Conservation (phyloP, 2,113 vertebrate genomes). For the Petrocephalus microphthalmus region DNA sequence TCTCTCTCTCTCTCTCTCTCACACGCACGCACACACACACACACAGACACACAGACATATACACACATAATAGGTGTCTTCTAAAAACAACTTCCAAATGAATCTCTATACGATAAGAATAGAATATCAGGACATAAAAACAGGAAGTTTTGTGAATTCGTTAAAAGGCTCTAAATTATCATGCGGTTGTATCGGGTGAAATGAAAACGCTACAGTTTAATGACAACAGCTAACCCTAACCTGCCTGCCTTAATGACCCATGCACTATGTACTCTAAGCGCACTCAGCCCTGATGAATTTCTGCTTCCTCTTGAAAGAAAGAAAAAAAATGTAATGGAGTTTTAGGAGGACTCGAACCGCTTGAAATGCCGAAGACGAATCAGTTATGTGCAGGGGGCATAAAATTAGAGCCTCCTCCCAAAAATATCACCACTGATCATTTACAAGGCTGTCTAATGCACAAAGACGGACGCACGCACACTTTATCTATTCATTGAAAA, state of each 20-base stretch:
- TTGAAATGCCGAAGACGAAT: background rate
- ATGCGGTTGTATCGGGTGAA: background rate
- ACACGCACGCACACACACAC: conserved; percentile 15
- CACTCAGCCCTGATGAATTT: background rate
- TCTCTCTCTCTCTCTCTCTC: background rate
- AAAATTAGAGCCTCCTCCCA: background rate
- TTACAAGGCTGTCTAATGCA: background rate
- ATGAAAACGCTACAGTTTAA: background rate
- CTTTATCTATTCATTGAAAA: background rate
- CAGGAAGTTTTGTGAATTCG: background rate
- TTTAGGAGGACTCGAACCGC: background rate
- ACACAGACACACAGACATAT: background rate
- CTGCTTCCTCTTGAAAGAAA: background rate
- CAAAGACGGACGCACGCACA: background rate
- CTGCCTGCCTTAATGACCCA: background rate
- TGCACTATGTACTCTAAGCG: background rate
- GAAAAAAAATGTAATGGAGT: background rate
- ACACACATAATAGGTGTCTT: background rate
- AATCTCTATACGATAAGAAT: background rate
- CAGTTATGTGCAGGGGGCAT: background rate
- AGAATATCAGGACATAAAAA: background rate
- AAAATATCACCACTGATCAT: background rate
- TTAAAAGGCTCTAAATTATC: background rate
- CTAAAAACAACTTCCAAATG: background rate
- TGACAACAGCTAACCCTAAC: background rate